A percentile compares a stretch with the other conserved stretches of the same genome.
Conservation (phyloP, 2,113 vertebrate species). For the Nesoenas mayeri region DNA sequence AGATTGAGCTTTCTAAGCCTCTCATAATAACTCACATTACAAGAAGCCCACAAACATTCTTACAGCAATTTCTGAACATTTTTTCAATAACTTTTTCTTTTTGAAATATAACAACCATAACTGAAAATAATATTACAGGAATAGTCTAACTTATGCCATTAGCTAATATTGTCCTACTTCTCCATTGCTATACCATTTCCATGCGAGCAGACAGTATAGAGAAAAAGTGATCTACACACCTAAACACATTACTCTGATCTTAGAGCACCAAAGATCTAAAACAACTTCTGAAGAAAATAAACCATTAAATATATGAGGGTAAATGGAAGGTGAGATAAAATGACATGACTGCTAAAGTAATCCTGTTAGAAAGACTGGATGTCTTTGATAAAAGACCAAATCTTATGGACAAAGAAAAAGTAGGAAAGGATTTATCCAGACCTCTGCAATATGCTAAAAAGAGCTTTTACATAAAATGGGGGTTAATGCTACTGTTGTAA, state of each 20-base stretch:
- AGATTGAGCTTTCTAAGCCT: constrained; percentile 1
- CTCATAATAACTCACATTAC: background rate
- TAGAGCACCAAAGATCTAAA: background rate
- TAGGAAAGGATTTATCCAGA: background rate
- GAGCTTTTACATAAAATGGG: background rate
- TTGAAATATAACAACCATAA: background rate
- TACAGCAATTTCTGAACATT: background rate
- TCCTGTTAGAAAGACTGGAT: background rate
- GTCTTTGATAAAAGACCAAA: background rate
- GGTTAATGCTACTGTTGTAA: background rate
- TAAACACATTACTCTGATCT: background rate
- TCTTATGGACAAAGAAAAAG: background rate
- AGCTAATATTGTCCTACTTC: background rate
- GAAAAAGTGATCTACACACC: background rate
- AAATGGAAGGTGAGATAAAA: background rate
- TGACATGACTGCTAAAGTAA: background rate
- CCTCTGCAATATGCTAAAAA: background rate
- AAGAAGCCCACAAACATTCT: background rate
- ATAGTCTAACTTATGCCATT: background rate
- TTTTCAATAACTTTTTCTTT: background rate
- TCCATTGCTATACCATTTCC: background rate
- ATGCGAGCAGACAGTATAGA: background rate
- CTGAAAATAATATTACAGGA: background rate
- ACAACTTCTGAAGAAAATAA: background rate
- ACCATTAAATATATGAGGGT: background rate